phyloP scores from a whole-genome alignment of 2,113 vertebrate genomes.

The Capra hircus region DNA sequence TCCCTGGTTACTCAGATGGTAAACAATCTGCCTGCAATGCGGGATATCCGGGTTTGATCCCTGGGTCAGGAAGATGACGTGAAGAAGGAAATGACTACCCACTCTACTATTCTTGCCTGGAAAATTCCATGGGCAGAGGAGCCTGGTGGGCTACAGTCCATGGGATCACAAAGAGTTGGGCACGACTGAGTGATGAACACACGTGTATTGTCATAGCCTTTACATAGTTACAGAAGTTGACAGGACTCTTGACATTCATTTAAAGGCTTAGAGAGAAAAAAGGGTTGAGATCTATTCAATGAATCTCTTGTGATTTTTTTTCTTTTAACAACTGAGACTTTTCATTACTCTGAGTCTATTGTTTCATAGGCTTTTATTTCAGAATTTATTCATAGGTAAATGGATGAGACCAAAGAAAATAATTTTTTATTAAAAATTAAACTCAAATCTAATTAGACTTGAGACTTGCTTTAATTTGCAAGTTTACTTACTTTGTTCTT shows the following conservation, averaged over 20 bases:
- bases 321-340: neutral
- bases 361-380: neutral
- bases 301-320: neutral
- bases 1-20: neutral
- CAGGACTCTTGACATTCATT: neutral
- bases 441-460: neutral
- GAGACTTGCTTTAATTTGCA: neutral
- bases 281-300: neutral
- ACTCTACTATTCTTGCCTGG: neutral
- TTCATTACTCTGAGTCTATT: neutral
- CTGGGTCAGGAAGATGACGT: neutral
- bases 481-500: neutral
- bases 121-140: neutral
- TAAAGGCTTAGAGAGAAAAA: neutral
- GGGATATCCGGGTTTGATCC: neutral
- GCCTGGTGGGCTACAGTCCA: neutral
- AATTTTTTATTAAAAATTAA: neutral
- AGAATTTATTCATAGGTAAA: slow-evolving; percentile 3
- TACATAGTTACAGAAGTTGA: neutral
- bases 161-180: fast-evolving
- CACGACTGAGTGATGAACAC: neutral
- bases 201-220: neutral
- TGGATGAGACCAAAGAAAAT: neutral
- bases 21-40: neutral
- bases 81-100: neutral